Conservation (phyloP, 1,140 invertebrate genomes). For the Bombus superbus region DNA sequence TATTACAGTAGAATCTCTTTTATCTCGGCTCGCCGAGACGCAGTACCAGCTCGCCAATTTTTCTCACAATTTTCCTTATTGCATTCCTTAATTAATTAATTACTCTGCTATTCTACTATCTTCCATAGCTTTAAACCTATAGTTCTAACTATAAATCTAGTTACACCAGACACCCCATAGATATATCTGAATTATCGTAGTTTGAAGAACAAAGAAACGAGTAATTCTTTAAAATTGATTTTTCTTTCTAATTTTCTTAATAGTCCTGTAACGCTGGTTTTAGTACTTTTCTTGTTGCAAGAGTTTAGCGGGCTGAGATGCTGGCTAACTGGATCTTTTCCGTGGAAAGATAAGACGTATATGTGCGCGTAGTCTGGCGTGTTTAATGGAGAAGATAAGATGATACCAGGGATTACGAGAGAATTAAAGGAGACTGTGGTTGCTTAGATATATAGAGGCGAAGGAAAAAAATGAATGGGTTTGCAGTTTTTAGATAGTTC, state of each 20-base stretch:
- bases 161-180: no score
- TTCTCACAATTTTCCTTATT: no score
- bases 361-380: conserved; percentile 18
- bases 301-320: no score
- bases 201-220: no score
- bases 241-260: background rate
- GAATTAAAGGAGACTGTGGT: background rate
- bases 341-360: conserved; percentile 11
- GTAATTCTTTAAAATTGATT: background rate
- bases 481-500: background rate
- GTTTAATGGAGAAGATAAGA: conserved; percentile 16
- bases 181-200: no score
- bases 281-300: background rate
- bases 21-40: no score
- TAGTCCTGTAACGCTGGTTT: background rate
- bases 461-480: background rate
- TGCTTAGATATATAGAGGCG: background rate
- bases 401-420: background rate
- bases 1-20: background rate
- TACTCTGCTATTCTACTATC: no score
- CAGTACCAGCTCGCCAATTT: no score
- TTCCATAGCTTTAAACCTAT: no score
- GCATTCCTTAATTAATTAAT: no score
- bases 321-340: background rate
- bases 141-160: no score